Base-by-base conservation (phyloP, 2,113 vertebrate genomes). In the Epinephelus fuscoguttatus region DNA sequence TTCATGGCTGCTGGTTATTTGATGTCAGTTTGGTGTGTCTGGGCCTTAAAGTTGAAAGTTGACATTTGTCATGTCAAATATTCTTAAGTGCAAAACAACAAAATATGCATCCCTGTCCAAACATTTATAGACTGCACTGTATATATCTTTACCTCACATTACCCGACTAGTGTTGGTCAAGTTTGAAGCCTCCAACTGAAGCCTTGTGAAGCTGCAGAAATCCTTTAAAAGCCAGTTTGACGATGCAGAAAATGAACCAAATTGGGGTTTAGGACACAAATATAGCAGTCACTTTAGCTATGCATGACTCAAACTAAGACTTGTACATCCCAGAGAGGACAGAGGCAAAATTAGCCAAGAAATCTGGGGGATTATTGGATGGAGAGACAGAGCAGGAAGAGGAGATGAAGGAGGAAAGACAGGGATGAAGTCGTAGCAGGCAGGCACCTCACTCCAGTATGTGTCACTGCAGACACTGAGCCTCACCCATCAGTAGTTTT, bases 271-370 rank as follows among this genome's bases (percentile, higher is more conserved):
- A 47, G 50, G 79, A 78, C 40, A 69, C 57, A 88, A 81, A 87
- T 82, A 79, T 64, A 82, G 47, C 60, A 64, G 64, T 78, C 53
- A 70, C 12, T 37, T 27, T 66, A 70, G 64, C 40, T 75, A 85
- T 80, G 60, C 74, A 63, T 88, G 87, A 94, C 70, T 92, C 89
- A 86, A 56, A 83, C 67, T 78, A 86, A 84, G 81, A 78, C 67
- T 79, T 74, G 59, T 40, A 27, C 27, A 76, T 78, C 56, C 75
- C 53, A 62, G 47, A 70, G 79, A 80, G 61, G 53, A 77, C 73
- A 84, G 59, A 70, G 50, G 37, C 50, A 72, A 75, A 80, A 67
- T 73, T 75, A 77, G 81, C 60, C 45, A 49, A 75, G 66, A 75
- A 81, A 88, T 88, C 62, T 66, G 23, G 74, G 59, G 70, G 75